These are phyloP conservation scores for Pterocles gutturalis DNA, from an alignment of 2,113 vertebrate genomes.

Conservation along the genomic window DNA sequence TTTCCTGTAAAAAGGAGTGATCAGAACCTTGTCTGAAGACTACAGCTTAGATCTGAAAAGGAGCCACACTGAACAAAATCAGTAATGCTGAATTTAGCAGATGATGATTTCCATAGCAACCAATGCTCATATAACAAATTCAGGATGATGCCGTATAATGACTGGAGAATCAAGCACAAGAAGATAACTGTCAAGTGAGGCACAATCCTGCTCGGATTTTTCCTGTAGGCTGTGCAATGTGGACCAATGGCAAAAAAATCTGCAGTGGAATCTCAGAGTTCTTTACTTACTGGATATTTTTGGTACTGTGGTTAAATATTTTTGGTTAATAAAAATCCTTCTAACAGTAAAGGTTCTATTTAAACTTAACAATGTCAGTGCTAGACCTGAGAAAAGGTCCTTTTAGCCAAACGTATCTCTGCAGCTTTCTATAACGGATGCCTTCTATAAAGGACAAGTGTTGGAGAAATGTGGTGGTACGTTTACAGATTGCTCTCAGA, in stretches of 20 bases:
- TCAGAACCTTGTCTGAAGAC: not conserved
- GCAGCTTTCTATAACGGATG: not conserved
- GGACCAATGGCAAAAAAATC: not conserved
- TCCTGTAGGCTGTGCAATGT: not conserved
- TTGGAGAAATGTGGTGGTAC: not conserved
- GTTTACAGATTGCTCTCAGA: not conserved
- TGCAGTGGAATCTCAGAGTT: not conserved
- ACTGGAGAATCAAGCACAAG: not conserved
- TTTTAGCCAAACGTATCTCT: not conserved
- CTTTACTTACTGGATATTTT: not conserved
- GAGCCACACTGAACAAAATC: not conserved
- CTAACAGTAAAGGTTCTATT: not conserved
- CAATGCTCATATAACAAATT: not conserved
- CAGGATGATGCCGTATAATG: not conserved
- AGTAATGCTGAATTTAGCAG: conserved; percentile 23
- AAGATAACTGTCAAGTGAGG: not conserved
- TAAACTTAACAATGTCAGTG: not conserved
- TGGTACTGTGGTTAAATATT: not conserved
- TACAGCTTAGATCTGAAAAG: not conserved
- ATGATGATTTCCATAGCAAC: conserved; percentile 59
- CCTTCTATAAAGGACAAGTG: not conserved
- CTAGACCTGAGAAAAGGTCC: not conserved
- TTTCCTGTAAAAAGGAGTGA: not conserved
- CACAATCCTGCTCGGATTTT: not conserved
- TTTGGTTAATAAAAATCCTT: too few relatives aligned